These are phyloP conservation scores for Drosophila ambigua DNA, from an alignment of 1,140 invertebrate species.

Conservation along the genomic window DNA sequence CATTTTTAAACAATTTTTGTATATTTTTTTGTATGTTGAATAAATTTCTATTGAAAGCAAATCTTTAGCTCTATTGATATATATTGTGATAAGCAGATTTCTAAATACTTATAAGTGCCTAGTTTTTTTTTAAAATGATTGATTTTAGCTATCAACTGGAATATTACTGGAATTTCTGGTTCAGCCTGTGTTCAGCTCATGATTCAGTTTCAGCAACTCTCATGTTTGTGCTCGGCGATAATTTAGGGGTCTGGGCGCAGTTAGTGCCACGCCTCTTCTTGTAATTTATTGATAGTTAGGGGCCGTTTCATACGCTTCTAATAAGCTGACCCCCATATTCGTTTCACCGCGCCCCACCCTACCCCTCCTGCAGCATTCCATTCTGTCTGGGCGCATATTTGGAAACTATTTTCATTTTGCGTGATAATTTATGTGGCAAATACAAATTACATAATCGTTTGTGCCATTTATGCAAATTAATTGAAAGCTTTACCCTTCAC, in stretches of 20 bases:
- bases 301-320: slow-evolving; percentile 36
- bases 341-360: neutral
- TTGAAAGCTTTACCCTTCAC: slow-evolving; percentile 32
- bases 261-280: slow-evolving; percentile 39
- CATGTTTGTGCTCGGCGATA: slow-evolving; percentile 2
- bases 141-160: too few species aligned
- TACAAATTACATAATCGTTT: slow-evolving; percentile 76
- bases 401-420: slow-evolving; percentile 70
- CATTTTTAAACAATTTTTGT: too few species aligned
- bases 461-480: slow-evolving; percentile 71
- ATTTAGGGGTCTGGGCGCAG: slow-evolving; percentile 13
- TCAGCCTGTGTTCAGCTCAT: too few species aligned
- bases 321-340: slow-evolving; percentile 30
- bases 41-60: too few species aligned
- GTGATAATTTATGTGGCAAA: slow-evolving; percentile 73
- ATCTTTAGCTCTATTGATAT: too few species aligned
- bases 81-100: too few species aligned
- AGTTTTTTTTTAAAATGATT: too few species aligned
- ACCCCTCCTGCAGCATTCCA: slow-evolving; percentile 15
- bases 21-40: too few species aligned
- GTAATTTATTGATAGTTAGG: slow-evolving; percentile 75
- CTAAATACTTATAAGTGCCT: too few species aligned
- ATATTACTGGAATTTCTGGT: too few species aligned
- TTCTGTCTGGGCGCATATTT: slow-evolving; percentile 64
- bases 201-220: slow-evolving; percentile 1